phyloP scores from a whole-genome alignment of 2,113 vertebrate species.

The Aptenodytes patagonicus region DNA sequence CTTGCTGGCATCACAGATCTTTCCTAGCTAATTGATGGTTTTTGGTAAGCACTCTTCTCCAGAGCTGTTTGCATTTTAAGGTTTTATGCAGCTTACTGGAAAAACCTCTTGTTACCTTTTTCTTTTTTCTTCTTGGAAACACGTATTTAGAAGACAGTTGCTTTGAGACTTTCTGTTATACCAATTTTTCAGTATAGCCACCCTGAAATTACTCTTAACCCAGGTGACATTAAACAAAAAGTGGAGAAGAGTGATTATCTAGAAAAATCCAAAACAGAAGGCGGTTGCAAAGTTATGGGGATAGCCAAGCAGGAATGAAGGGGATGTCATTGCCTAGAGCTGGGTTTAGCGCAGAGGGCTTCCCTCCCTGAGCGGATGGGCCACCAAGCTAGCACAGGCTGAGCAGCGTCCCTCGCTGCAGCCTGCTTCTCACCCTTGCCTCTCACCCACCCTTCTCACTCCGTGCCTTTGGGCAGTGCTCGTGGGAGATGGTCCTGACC shows the following conservation, averaged over 20 bases:
- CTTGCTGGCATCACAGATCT: background rate
- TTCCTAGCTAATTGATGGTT: background rate
- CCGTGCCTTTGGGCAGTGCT: background rate
- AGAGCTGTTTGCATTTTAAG: background rate
- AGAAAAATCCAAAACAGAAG: background rate
- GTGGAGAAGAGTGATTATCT: background rate
- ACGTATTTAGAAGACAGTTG: background rate
- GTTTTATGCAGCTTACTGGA: background rate
- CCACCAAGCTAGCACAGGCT: too few species aligned
- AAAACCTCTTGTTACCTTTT: background rate
- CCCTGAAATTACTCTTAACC: background rate
- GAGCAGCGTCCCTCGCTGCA: background rate
- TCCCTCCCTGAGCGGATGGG: background rate
- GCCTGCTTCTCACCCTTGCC: background rate
- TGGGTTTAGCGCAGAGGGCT: background rate
- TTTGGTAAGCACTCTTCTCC: background rate
- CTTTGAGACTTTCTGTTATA: background rate
- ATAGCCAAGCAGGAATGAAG: background rate
- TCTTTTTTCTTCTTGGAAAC: background rate
- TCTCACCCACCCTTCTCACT: too few species aligned
- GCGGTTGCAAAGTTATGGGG: background rate
- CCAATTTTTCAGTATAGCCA: background rate
- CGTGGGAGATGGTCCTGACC: background rate
- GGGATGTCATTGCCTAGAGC: background rate
- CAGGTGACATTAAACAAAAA: background rate